A percentile compares a stretch with the other conserved stretches of the same genome.
Conservation (phyloP, 2,888 invertebrate species). For the Physocephala rufipes region DNA sequence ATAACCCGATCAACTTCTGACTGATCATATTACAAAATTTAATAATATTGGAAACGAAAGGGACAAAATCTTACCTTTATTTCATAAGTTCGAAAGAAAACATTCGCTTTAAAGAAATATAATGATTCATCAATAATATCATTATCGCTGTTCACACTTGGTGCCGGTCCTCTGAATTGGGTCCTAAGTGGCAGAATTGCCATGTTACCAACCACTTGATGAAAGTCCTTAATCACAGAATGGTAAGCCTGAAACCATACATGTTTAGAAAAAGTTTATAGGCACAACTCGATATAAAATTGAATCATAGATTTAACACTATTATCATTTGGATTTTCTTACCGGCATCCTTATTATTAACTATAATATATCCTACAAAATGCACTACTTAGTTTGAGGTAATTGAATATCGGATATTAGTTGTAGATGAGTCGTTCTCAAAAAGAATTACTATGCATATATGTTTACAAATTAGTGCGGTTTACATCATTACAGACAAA, state of each 20-base stretch:
- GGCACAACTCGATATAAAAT: too few relatives aligned
- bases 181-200: slow-evolving; percentile 92
- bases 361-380: too few relatives aligned
- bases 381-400: too few relatives aligned
- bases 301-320: too few relatives aligned
- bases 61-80: slow-evolving; percentile 78
- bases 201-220: slow-evolving; percentile 86
- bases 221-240: slow-evolving; percentile 82
- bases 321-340: too few relatives aligned
- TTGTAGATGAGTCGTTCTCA: too few relatives aligned
- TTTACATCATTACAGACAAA: too few relatives aligned
- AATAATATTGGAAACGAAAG: background rate
- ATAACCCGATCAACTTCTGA: slow-evolving; percentile 95
- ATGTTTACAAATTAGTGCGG: too few relatives aligned
- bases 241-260: slow-evolving; percentile 84
- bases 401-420: too few relatives aligned
- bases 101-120: slow-evolving; percentile 97
- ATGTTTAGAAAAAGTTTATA: too few relatives aligned
- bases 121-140: slow-evolving; percentile 98
- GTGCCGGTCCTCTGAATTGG: slow-evolving; percentile 92
- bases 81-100: slow-evolving; percentile 98
- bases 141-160: slow-evolving; percentile 74
- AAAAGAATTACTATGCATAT: too few relatives aligned
- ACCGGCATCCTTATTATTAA: too few relatives aligned
- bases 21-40: slow-evolving; percentile 68